Evolutionary conservation across 53 echinoderm and acorn worm genomes (phyloP).

Genomic region (Echinarachnius parma): DNA sequence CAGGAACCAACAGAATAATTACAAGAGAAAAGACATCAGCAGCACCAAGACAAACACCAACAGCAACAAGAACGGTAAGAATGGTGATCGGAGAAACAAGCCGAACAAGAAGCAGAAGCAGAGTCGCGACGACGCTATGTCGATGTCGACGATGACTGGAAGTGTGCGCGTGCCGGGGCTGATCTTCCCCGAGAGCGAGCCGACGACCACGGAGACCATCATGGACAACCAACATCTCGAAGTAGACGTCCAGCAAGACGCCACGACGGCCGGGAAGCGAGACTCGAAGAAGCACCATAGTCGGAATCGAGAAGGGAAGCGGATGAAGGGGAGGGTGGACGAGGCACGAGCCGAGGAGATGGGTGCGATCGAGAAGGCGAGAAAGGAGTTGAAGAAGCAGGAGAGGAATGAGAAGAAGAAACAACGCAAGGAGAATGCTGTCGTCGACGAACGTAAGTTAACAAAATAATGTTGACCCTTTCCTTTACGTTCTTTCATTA

Average conservation of each 20-base stretch:
- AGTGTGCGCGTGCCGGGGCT: too few species aligned
- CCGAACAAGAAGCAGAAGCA: too few species aligned
- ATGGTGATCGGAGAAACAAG: too few species aligned
- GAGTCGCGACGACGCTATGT: too few species aligned
- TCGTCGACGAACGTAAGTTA: too few species aligned
- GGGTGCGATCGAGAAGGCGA: background rate
- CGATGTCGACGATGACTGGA: too few species aligned
- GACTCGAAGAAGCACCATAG: background rate
- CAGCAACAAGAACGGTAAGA: too few species aligned
- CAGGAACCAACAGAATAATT: slow-evolving; percentile 4
- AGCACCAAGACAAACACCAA: too few species aligned
- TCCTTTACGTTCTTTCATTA: too few species aligned
- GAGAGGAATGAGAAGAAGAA: slow-evolving; percentile 16
- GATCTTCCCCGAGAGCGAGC: background rate
- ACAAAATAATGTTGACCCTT: too few species aligned
- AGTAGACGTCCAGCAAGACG: background rate
- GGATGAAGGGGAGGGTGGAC: too few species aligned
- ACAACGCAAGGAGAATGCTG: slow-evolving; percentile 25
- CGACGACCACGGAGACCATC: background rate
- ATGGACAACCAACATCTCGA: slow-evolving; percentile 30
- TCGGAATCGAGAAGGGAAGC: slow-evolving; percentile 14
- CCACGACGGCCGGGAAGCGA: background rate
- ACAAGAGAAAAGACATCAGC: too few species aligned
- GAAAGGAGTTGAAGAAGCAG: background rate
- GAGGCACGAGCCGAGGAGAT: background rate